phyloP scores from a whole-genome alignment of 2,113 vertebrate species.

The Chaetodon auriga region DNA sequence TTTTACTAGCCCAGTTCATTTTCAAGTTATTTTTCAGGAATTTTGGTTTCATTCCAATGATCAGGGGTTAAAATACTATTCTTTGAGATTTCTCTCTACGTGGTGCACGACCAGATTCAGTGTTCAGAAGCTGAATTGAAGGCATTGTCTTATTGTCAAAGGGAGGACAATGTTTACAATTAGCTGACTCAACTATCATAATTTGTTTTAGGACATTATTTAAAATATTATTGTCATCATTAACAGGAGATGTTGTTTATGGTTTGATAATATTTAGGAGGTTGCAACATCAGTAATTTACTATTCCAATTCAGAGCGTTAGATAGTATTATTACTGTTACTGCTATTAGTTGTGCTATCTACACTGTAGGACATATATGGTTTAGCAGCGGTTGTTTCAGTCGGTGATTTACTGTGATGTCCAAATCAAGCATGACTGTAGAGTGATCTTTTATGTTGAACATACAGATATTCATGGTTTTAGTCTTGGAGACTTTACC shows the following conservation, averaged over 20 bases:
- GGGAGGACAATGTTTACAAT: conserved; percentile 62
- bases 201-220: conserved; percentile 24
- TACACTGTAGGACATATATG: conserved; percentile 43
- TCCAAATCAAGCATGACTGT: conserved; percentile 54
- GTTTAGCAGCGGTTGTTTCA: conserved; percentile 47
- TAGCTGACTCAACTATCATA: conserved; percentile 41
- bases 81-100: conserved; percentile 29
- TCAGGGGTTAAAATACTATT: conserved; percentile 53
- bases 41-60: conserved; percentile 43
- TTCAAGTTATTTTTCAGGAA: conserved; percentile 24
- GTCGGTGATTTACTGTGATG: conserved; percentile 60
- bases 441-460: conserved; percentile 31
- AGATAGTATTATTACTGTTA: conserved; percentile 45
- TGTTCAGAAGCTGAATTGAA: conserved; percentile 43
- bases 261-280: conserved; percentile 28
- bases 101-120: conserved; percentile 52
- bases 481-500: conserved; percentile 38
- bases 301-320: conserved; percentile 44
- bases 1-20: conserved; percentile 3
- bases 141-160: conserved; percentile 56
- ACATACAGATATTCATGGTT: conserved; percentile 51
- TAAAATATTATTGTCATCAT: conserved; percentile 28
- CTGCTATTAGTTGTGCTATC: conserved; percentile 54
- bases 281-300: conserved; percentile 48
- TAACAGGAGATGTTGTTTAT: conserved; percentile 25